Conservation (phyloP, 1,140 invertebrate genomes). For the Caenorhabditis briggsae region DNA sequence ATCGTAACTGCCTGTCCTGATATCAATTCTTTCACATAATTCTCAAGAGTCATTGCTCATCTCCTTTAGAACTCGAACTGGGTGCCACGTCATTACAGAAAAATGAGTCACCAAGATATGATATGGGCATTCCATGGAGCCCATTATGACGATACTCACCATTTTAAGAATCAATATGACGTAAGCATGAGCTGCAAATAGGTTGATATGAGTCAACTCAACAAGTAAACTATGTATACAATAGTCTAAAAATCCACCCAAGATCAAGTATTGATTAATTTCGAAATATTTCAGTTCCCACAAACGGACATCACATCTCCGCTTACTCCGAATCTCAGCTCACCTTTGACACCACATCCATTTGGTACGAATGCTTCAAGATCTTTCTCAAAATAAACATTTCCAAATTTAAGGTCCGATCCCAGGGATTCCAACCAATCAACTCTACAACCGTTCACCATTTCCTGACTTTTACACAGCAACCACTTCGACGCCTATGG, state of each 20-base stretch:
- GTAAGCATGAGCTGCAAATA: background rate
- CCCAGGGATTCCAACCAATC: conserved; percentile 27
- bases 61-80: conserved; percentile 15
- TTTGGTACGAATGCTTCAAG: background rate
- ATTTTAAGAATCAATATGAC: background rate
- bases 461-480: conserved; percentile 28
- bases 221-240: background rate
- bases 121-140: background rate
- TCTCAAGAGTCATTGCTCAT: conserved; percentile 21
- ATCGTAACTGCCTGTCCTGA: background rate
- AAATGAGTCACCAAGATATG: conserved; percentile 3
- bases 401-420: conserved; percentile 7
- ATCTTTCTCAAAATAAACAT: background rate
- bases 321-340: conserved; percentile 30
- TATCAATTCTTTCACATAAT: conserved; percentile 16
- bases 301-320: conserved; percentile 26
- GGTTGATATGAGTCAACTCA: background rate
- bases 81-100: background rate
- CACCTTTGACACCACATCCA: conserved; percentile 30
- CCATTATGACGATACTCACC: conserved; percentile 1
- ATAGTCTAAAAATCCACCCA: background rate
- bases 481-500: conserved; percentile 29
- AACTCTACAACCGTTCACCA: background rate
- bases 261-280: background rate
- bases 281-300: conserved; percentile 4